A percentile compares a stretch with the other conserved stretches of the same genome.
Evolutionary conservation across 1,140 invertebrate species (phyloP).

Genomic region (Bombus superbus): DNA sequence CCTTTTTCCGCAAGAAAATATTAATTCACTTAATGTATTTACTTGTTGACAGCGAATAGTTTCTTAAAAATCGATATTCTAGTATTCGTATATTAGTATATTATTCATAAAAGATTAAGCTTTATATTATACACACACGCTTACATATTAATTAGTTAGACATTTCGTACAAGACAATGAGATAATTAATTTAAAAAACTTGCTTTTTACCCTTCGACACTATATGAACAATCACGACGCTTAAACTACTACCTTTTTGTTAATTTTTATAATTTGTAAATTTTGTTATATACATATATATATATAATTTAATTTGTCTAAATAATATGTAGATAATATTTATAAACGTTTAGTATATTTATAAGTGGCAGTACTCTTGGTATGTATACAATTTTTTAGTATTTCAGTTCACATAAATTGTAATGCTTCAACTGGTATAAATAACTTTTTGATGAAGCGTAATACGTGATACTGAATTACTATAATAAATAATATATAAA

Average conservation of each 20-base stretch:
- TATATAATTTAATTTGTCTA: background rate
- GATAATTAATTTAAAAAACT: background rate
- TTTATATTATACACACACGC: background rate
- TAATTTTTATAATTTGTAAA: background rate
- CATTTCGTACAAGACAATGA: background rate
- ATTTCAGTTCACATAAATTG: constrained; percentile 1
- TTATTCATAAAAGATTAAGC: background rate
- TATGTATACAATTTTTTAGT: constrained; percentile 2
- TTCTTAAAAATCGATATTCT: background rate
- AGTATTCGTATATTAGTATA: background rate
- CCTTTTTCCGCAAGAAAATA: too few relatives aligned
- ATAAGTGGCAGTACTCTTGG: background rate
- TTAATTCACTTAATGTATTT: background rate
- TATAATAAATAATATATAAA: background rate
- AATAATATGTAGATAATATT: background rate
- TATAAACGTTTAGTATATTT: background rate
- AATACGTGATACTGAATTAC: background rate
- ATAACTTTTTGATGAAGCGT: background rate
- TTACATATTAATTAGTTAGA: background rate
- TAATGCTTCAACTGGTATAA: background rate
- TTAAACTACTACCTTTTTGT: background rate
- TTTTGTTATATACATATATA: background rate
- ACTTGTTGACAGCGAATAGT: background rate
- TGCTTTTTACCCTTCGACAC: background rate
- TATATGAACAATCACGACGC: background rate